Evolutionary conservation across 2,113 vertebrate genomes (phyloP), one percentile per base, ranked within the genome.

Genomic region (Typhlomys cinereus): DNA sequence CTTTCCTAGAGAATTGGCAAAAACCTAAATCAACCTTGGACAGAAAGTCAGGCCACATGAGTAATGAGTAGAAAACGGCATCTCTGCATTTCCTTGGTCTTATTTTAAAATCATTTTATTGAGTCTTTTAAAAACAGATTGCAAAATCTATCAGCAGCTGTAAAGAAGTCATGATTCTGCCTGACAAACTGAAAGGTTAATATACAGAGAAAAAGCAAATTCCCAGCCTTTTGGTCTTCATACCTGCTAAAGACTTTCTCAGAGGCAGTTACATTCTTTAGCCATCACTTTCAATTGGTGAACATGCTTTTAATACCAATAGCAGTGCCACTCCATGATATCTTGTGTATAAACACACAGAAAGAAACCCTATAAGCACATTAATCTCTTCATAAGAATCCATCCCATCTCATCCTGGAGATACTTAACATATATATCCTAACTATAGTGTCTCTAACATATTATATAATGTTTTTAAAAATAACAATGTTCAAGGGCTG

Each of bases 21-120:
- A 91, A 79, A 36, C 52, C 74, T 93, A 91, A 93, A 91, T 94
- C 85, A 87, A 80, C 71, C 71, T 57, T 59, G 62, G 76, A 89
- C 59, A 50, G 52, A 93, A 89, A 74, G 39, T 64, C 75, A 89
- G 18, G 57, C 74, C 82, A 39, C 39, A 39, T 84, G 81, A 93
- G 41, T 70, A 84, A 83, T 89, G 88, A 69, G 21, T 52, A 48
- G 36, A 61, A 82, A 85, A 82, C 57, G 70, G n/a, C 64, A 61
- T 54, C 50, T 86, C 82, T 86, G 29, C 11, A 62, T 70, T 70
- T 69, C n/a, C 75, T 69, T 62, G 46, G 61, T 91, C 39, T 87
- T 83, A 64, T 84, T 91, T 83, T 84, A 81, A 93, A 89, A 82
- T 76, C 34, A 31, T 70, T 94, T 78, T 79, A 91, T 79, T 79